Base-by-base conservation (phyloP, 2,113 vertebrate genomes). In the Pteronura brasiliensis region DNA sequence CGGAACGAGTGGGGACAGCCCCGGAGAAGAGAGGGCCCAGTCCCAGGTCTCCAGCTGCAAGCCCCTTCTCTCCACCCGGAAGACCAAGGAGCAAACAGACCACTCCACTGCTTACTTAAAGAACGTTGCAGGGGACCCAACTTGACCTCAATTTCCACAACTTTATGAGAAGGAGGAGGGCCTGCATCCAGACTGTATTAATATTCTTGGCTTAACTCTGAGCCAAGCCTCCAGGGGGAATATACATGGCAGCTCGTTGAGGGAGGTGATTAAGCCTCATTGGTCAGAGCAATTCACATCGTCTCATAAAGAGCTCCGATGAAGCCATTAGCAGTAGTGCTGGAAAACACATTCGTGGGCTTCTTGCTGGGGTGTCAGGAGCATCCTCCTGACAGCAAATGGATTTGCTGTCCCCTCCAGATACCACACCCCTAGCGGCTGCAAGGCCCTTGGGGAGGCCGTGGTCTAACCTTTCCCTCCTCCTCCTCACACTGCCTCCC, bases 91-190 rank as follows among this genome's bases (percentile, higher is more conserved):
- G 97, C 95, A 91, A 96, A 98, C 98, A 97, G 95, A 96, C 72
- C 57, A 21, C 96, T 7, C 25, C 0, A 47, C 96, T 25, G 17
- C 87, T 80, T 52, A 97, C 93, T 98, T 97, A 93, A 4, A 97
- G 88, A 76, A 31, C 91, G 42, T 77, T 97, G 97, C 83, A 2
- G 95, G 97, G 97, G 97, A 98, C 98, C 97, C 92, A 97, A 98
- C 49, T 52, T 97, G 98, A 98, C 98, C 98, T 98, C 98, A 3
- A 98, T 98, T 98, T 88, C 98, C 83, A 83, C 85, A 97, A 95
- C 97, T 97, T 98, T 84, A 97, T 96, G 95, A 97, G 97, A n/a
- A 96, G 93, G 93, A 85, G 95, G 2, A 29, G 67, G 72, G 65
- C 76, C 92, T 92, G 94, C 95, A 21, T 88, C 80, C 65, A 0